Percentiles rank a stretch among this genome's conserved stretches.
Conservation (phyloP, 2,797 vertebrate genomes). For the Epinephelus malabaricus region DNA sequence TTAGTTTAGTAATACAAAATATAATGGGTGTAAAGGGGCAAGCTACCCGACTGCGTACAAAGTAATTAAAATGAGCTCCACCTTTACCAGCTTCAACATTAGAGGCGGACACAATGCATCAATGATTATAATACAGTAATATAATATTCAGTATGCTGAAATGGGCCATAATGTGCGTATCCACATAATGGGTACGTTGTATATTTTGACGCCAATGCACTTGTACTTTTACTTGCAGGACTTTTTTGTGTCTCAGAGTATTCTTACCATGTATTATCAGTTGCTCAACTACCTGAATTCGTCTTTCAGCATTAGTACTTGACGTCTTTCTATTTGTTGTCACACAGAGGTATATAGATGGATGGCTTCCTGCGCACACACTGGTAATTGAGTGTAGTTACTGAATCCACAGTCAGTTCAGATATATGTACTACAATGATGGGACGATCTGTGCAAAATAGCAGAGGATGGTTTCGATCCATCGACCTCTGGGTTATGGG, state of each 20-base stretch:
- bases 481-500: slow-evolving; percentile 84
- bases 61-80: no score
- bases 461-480: slow-evolving; percentile 82
- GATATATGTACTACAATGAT: neutral
- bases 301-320: no score
- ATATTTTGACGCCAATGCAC: neutral
- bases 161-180: neutral
- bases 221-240: neutral
- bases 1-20: neutral
- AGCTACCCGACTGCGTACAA: no score
- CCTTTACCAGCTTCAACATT: neutral
- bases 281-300: neutral
- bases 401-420: no score
- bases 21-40: no score
- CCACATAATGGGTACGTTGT: no score
- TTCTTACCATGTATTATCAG: no score
- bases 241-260: neutral
- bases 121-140: neutral
- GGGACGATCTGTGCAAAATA: slow-evolving; percentile 34
- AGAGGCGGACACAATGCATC: neutral
- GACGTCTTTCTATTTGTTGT: no score
- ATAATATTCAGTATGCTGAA: neutral
- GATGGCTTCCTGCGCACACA: neutral
- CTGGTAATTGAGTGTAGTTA: neutral
- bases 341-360: neutral